Base-by-base conservation (phyloP, 2,888 invertebrate species). In the Chrysolina haemoptera region DNA sequence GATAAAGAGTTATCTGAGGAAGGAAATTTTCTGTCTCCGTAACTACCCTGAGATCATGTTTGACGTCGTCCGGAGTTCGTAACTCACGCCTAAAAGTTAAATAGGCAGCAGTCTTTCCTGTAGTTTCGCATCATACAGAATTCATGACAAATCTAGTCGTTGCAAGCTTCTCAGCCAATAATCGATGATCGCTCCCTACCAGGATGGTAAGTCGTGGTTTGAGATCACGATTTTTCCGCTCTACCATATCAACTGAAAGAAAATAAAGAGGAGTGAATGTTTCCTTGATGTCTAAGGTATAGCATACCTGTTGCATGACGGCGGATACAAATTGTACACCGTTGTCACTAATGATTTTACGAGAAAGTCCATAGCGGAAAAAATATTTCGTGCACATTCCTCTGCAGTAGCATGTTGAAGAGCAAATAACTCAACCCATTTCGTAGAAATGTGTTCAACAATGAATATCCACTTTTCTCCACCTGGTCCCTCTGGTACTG, bases 311-410 rank as follows among this genome's bases (percentile, higher is more conserved):
- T 66, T 85, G 85, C 84, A 85, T 85, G 0, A 84, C 73, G n/a
- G n/a, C n/a, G n/a, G n/a, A n/a, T n/a, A n/a, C n/a, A n/a, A n/a
- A n/a, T n/a, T n/a, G n/a, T n/a, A n/a, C n/a, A n/a, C n/a, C n/a
- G n/a, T n/a, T n/a, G n/a, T n/a, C n/a, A n/a, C n/a, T n/a, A n/a
- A n/a, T 5, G 43, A 76, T 20, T 80, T 78, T 6, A 85, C 74
- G 63, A 86, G 82, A 85, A 50, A 82, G 43, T 12, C 83, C 86
- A 69, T 86, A 87, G 73, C 86, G 40, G 81, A 82, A 1, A 83
- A 83, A 0, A 88, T 72, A 50, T 82, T 62, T 5, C 86, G 40
- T n/a, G n/a, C n/a, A n/a, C n/a, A n/a, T n/a, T n/a, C n/a, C n/a
- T n/a, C n/a, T n/a, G n/a, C n/a, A n/a, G n/a, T n/a, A n/a, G n/a